Conservation (phyloP, 2,113 vertebrate species). For the Choloepus hoffmanni region DNA sequence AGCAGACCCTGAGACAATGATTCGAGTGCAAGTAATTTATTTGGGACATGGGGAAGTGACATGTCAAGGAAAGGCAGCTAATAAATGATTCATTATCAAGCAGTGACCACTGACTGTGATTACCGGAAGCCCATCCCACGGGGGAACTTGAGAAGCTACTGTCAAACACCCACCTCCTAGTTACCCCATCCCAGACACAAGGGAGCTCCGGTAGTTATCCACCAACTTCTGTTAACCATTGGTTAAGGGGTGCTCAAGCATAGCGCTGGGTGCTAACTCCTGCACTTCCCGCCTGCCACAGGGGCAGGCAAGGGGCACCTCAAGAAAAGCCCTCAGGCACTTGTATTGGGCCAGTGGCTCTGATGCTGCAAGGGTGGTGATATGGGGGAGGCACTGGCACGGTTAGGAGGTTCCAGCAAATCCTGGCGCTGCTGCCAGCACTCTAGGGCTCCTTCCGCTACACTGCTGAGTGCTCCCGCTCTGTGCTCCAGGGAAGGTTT, state of each 20-base stretch:
- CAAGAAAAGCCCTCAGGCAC: background rate
- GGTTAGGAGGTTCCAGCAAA: accelerated
- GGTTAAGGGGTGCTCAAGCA: no score
- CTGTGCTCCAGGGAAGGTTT: accelerated
- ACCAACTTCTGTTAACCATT: accelerated
- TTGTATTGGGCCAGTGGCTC: no score
- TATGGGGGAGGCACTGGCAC: accelerated
- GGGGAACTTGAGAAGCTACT: background rate
- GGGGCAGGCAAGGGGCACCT: background rate
- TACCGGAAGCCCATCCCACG: accelerated
- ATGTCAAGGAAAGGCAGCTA: background rate
- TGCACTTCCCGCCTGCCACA: no score
- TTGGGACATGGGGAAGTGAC: background rate
- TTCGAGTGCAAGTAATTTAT: accelerated
- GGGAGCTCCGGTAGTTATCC: no score
- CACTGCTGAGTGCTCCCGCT: no score
- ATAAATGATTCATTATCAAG: accelerated
- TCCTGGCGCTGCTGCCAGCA: accelerated
- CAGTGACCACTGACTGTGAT: accelerated
- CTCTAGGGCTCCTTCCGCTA: accelerated
- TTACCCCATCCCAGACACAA: background rate
- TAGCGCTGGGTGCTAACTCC: background rate
- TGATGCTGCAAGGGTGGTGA: accelerated
- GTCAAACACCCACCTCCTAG: background rate
- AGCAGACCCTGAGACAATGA: background rate